Evolutionary conservation across 1,140 invertebrate genomes (phyloP), one percentile per base, ranked within the genome.

Genomic region (Lordiphosa collinella): DNA sequence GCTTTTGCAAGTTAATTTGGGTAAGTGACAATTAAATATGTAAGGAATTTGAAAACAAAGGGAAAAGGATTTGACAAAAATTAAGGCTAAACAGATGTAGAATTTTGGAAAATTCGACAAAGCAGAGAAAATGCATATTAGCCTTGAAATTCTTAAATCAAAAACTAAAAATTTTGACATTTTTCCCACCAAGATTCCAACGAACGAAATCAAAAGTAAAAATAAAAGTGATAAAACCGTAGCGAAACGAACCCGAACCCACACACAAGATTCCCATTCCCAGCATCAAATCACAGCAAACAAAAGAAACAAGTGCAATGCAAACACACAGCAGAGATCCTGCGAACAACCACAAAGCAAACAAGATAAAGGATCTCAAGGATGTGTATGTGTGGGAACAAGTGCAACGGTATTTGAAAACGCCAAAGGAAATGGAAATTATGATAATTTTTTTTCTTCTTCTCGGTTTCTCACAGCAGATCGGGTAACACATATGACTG

Each of bases 371-470:
- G 51, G 68, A 84, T 85, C 78, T 82, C 44, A 60, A 84, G 70
- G 52, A 80, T 49, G 22, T 46, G 48, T 31, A 12, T 65, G 62
- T 82, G 78, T 82, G 78, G 78, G 78, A 84, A 85, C 78, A 84
- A 84, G 78, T 84, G 78, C 78, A 85, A 78, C 78, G 78, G 68
- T 59, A 66, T 84, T 69, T 62, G 78, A 48, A 84, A 76, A 71
- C 63, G 67, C 67, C 52, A 84, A 82, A 85, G 78, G 78, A 84
- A 84, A 84, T 85, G 78, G 61, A 84, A 84, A 85, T 85, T 84
- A 84, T 84, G 79, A 84, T 84, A 84, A 84, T 84, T 84, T 54
- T 58, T 48, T 68, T 50, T 68, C 25, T 22, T 22, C 25, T 8
- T 29, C 7, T 29, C 25, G 7, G 25, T 48, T 82, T 82, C 78